Base-by-base conservation (phyloP, 2,113 vertebrate species). In the Ictidomys tridecemlineatus region DNA sequence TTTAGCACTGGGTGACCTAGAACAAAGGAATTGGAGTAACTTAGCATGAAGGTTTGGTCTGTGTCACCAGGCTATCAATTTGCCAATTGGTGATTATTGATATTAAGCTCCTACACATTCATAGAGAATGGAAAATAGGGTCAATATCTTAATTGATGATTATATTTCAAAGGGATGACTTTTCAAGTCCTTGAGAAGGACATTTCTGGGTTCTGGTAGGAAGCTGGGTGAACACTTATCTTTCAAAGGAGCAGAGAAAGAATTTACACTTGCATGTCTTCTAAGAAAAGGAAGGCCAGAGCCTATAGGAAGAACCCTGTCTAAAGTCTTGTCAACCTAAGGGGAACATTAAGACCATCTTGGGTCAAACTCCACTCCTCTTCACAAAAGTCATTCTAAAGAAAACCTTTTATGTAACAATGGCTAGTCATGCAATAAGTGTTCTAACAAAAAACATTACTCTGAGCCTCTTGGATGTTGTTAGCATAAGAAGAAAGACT, bases 1-100 rank as follows among this genome's bases (percentile, higher is more conserved):
- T 78, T 90, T 20, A 42, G 48, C 14, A 56, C 8, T 82, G 24
- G 26, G 11, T 32, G 18, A 85, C 18, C 8, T 28, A 6, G 2
- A n/a, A 2, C 61, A 17, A 82, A 86, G 4, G 12, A 45, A 10
- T 37, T 56, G 3, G 30, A 72, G 34, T 5, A 61, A 18, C 1
- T 45, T 76, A 5, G 5, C 0, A 1, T 18, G 48, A 13, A 34
- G 1, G 12, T 3, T 18, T 48, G 34, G 16, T 48, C 26, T 37
- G 2, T 51, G 74, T 67, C 22, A 26, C 17, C 5, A 37, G 34
- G 2, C 11, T 20, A 34, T 70, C 45, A 28, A 2, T 45, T 89
- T 82, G 39, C 22, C 87, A 24, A 42, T 39, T 30, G 4, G 16
- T 70, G 48, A 22, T 58, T 70, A 24, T 2, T 51, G 12, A 89